A percentile compares a stretch with the other conserved stretches of the same genome.
phyloP scores from a whole-genome alignment of 2,888 invertebrate species.

The Ennomos fuscantarius region DNA sequence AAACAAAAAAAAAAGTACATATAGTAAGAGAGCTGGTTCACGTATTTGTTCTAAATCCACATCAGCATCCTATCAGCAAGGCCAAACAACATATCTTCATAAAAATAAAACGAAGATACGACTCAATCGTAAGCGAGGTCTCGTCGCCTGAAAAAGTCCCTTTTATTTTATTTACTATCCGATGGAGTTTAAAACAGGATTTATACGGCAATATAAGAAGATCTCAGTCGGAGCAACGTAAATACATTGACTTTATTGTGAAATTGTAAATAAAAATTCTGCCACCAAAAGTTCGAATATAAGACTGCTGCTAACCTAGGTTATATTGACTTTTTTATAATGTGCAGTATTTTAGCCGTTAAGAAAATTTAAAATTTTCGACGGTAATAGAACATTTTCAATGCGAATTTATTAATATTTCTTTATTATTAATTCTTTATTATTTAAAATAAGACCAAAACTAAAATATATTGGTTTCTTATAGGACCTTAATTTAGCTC shows the following conservation, averaged over 20 bases:
- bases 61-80: constrained; percentile 53
- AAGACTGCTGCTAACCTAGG: neutral
- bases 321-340: no score
- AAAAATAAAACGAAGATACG: constrained; percentile 70
- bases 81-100: constrained; percentile 73
- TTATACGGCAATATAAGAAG: constrained; percentile 70
- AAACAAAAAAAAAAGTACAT: neutral
- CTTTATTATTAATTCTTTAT: no score
- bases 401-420: no score
- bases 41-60: constrained; percentile 32
- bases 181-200: constrained; percentile 73
- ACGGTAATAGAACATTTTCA: no score
- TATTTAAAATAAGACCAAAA: no score
- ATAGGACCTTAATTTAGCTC: no score
- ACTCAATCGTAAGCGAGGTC: constrained; percentile 58
- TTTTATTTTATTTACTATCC: constrained; percentile 73
- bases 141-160: constrained; percentile 66
- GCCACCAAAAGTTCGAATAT: constrained; percentile 39
- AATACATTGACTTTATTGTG: constrained; percentile 46
- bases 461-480: no score
- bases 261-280: constrained; percentile 34
- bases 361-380: no score
- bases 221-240: constrained; percentile 48
- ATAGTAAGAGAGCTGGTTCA: constrained; percentile 9
- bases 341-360: no score